These are phyloP conservation scores for Drosophila seguyi DNA, from an alignment of 1,140 invertebrate species.

Conservation along the genomic window DNA sequence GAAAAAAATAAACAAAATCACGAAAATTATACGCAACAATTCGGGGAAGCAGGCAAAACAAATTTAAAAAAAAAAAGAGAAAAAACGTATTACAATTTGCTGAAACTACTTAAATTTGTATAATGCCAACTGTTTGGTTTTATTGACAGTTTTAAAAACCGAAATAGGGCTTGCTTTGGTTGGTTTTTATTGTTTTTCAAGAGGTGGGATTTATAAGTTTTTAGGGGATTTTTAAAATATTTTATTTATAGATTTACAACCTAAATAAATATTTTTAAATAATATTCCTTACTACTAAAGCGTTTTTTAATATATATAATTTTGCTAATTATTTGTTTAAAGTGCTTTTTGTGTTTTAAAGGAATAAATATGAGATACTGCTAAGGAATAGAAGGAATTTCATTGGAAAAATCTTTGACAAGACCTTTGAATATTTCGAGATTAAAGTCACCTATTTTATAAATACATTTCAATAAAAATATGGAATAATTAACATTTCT, in stretches of 20 bases:
- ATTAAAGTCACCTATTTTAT: too few species aligned
- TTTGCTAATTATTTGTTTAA: background rate
- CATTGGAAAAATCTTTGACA: background rate
- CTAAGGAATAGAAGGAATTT: background rate
- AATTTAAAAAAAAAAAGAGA: background rate
- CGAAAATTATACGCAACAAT: conserved; percentile 26
- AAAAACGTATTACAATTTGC: conserved; percentile 23
- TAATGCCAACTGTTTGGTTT: conserved; percentile 22
- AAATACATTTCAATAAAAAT: too few species aligned
- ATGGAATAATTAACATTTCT: too few species aligned
- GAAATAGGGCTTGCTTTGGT: conserved; percentile 4
- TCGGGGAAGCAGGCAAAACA: background rate
- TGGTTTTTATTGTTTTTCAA: background rate
- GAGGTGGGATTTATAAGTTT: background rate
- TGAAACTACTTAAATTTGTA: conserved; percentile 35
- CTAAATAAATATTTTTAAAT: background rate
- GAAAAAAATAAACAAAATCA: conserved; percentile 26
- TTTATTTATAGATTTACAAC: too few species aligned
- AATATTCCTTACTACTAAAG: background rate
- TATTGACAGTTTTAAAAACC: conserved; percentile 23
- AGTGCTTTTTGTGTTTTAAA: too few species aligned
- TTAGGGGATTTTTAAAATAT: background rate
- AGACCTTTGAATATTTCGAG: too few species aligned
- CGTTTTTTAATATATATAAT: background rate
- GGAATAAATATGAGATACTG: background rate